A percentile compares a stretch with the other conserved stretches of the same genome.
These are phyloP conservation scores for Lethrus apterus DNA, from an alignment of 1,140 invertebrate species.

Conservation along the genomic window DNA sequence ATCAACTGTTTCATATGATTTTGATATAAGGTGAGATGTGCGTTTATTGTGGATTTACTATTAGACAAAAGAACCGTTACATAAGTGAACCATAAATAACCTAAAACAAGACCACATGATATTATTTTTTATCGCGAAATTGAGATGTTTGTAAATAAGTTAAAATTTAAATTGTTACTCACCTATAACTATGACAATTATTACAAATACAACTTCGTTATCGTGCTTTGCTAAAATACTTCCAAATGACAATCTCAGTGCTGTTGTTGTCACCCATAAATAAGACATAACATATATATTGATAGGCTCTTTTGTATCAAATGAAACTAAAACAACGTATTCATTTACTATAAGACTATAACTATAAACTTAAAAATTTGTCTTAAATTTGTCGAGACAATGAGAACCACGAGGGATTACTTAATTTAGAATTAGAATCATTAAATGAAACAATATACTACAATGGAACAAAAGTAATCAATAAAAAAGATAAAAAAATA, in stretches of 20 bases:
- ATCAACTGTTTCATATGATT: constrained; percentile 40
- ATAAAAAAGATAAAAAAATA: no score
- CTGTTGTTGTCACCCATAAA: constrained; percentile 10
- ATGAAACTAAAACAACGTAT: background rate
- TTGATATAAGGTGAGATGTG: constrained; percentile 40
- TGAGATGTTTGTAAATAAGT: background rate
- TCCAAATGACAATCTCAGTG: constrained; percentile 6
- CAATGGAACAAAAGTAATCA: no score
- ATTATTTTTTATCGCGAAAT: background rate
- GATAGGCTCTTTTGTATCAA: background rate
- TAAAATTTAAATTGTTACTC: background rate
- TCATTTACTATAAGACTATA: no score
- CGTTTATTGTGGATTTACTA: constrained; percentile 41
- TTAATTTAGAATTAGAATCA: no score
- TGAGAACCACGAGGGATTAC: no score
- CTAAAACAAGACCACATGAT: constrained; percentile 21
- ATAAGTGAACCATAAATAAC: constrained; percentile 41
- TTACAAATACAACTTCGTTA: constrained; percentile 10
- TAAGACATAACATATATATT: constrained; percentile 7
- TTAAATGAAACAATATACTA: no score
- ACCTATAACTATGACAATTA: constrained; percentile 7
- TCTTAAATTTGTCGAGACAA: no score
- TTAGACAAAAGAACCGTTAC: constrained; percentile 43
- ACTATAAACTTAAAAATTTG: no score
- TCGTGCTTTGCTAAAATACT: background rate